Evolutionary conservation across 2,113 vertebrate genomes (phyloP).

Genomic region (Rostratula benghalensis): DNA sequence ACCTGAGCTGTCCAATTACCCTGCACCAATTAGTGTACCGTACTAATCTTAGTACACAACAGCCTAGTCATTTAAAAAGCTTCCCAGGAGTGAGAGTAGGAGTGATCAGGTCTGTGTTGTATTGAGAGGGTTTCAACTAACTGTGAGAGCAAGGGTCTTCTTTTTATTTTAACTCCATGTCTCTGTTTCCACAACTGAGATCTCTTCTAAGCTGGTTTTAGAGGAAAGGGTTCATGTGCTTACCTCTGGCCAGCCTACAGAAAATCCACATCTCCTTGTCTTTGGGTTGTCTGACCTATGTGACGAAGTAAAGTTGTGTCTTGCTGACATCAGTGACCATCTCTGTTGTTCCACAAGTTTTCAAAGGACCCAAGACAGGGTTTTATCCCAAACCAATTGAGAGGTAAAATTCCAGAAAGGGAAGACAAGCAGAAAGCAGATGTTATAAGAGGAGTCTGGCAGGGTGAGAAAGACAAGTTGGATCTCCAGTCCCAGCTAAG

Average conservation of each 20-base stretch:
- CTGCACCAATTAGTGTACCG: not conserved
- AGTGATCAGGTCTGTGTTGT: not conserved
- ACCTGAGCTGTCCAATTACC: not conserved
- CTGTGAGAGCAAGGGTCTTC: no score
- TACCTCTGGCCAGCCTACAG: not conserved
- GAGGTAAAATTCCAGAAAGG: not conserved
- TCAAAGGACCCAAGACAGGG: not conserved
- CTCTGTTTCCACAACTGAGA: not conserved
- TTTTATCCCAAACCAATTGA: not conserved
- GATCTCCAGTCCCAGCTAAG: accelerated
- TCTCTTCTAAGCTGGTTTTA: not conserved
- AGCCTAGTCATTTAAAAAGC: not conserved
- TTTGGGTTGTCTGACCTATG: not conserved
- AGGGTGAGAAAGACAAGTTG: not conserved
- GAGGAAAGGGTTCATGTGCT: not conserved
- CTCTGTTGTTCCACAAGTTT: not conserved
- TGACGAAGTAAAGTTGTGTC: not conserved
- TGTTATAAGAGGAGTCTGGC: not conserved
- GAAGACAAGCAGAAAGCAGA: not conserved
- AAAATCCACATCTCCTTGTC: not conserved
- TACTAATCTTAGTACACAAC: not conserved
- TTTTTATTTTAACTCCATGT: not conserved
- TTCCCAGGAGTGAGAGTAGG: not conserved
- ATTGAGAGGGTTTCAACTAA: not conserved
- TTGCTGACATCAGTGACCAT: not conserved